These are phyloP conservation scores for Brachionus calyciflorus DNA, from an alignment of 1,140 invertebrate genomes.

Conservation along the genomic window DNA sequence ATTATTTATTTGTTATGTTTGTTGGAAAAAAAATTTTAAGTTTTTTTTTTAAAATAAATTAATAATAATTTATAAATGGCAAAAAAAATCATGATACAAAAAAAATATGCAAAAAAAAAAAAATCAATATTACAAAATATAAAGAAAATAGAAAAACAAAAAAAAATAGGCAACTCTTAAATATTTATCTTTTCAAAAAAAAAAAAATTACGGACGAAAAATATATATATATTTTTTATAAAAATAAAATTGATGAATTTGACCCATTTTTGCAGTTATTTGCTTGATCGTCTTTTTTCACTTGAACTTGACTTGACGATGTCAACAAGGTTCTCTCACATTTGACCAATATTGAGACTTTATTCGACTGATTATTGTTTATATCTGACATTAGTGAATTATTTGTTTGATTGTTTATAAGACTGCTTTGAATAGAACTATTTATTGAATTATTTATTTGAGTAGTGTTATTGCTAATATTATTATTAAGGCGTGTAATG, in stretches of 20 bases:
- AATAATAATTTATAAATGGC: conserved; percentile 2
- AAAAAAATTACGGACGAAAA: conserved; percentile 11
- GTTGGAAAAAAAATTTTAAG: too few species aligned
- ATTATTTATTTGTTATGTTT: too few species aligned
- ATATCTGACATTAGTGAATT: neutral
- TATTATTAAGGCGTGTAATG: conserved; percentile 23
- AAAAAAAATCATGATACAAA: neutral
- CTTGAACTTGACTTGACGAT: neutral
- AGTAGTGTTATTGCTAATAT: conserved; percentile 16
- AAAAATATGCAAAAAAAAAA: conserved; percentile 30
- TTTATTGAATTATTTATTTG: conserved; percentile 24
- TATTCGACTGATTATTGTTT: neutral
- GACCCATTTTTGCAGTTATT: neutral
- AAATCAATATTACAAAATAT: too few species aligned
- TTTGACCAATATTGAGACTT: conserved; percentile 29
- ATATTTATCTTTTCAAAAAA: conserved; percentile 23
- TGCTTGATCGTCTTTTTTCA: conserved; percentile 27
- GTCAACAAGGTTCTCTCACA: neutral
- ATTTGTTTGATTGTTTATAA: too few species aligned
- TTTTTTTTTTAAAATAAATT: too few species aligned
- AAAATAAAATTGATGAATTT: conserved; percentile 33
- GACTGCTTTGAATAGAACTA: neutral
- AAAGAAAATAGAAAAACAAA: neutral
- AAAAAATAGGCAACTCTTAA: conserved; percentile 5
- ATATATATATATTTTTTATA: neutral